A percentile compares a stretch with the other conserved stretches of the same genome.
Evolutionary conservation across 1,140 invertebrate genomes (phyloP).

Genomic region (Drosophila athabasca): DNA sequence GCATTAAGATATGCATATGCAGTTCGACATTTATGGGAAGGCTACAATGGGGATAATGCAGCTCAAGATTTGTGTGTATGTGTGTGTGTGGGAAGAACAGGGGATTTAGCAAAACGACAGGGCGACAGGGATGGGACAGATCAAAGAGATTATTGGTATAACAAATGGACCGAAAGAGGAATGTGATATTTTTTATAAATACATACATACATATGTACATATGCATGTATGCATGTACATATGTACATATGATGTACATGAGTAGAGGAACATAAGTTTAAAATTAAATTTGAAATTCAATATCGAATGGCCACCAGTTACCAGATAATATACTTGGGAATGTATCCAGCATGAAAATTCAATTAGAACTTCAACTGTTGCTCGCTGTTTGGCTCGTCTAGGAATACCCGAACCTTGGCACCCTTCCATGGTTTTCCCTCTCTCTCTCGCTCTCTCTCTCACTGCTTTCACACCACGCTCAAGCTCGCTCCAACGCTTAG

Average conservation of each 20-base stretch:
- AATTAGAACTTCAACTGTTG: constrained; percentile 29
- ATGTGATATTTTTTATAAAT: too few species aligned
- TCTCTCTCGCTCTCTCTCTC: background rate
- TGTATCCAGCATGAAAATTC: background rate
- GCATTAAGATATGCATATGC: constrained; percentile 69
- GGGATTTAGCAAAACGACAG: background rate
- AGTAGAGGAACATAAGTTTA: too few species aligned
- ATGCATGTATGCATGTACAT: too few species aligned
- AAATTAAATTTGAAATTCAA: background rate
- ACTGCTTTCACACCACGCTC: constrained; percentile 7
- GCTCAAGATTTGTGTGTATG: constrained; percentile 7
- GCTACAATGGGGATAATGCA: constrained; percentile 23
- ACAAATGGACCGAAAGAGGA: background rate
- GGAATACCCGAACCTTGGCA: constrained; percentile 14
- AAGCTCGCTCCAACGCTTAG: constrained; percentile 5
- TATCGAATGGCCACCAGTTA: background rate
- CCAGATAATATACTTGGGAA: background rate
- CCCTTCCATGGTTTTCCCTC: constrained; percentile 4
- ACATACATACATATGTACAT: background rate
- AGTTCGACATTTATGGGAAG: constrained; percentile 40
- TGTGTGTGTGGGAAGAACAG: background rate
- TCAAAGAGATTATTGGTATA: constrained; percentile 24
- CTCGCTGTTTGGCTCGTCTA: constrained; percentile 4
- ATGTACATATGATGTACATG: background rate
- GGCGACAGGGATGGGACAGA: background rate